Conservation (phyloP, 2,888 invertebrate genomes). For the Anoncus sp. region DNA sequence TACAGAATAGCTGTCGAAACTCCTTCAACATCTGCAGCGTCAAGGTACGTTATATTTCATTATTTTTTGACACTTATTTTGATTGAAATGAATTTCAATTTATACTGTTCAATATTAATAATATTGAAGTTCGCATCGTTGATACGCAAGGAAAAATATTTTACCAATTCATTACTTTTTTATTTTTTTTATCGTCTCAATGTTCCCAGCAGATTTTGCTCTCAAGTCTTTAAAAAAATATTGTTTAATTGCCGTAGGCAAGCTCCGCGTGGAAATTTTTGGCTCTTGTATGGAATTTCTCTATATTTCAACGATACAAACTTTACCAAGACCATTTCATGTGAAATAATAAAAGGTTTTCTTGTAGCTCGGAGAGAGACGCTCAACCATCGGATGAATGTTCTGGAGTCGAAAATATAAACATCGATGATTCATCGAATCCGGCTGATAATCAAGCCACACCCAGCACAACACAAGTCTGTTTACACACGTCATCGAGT, state of each 20-base stretch:
- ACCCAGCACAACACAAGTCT: slow-evolving; percentile 4
- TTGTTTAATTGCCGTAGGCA: neutral
- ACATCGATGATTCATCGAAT: slow-evolving; percentile 12
- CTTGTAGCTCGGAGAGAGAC: slow-evolving; percentile 24
- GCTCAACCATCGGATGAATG: slow-evolving; percentile 12
- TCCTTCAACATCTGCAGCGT: slow-evolving; percentile 41
- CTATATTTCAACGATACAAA: neutral
- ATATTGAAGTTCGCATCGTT: too few species aligned
- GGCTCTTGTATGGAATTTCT: neutral
- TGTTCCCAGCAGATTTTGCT: neutral
- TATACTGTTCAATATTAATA: slow-evolving; percentile 24
- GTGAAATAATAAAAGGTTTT: slow-evolving; percentile 16
- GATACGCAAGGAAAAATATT: neutral
- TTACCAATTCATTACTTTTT: neutral
- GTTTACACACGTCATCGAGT: neutral
- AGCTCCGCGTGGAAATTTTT: neutral
- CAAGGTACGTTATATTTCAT: slow-evolving; percentile 45
- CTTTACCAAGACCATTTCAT: neutral
- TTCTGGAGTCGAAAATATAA: slow-evolving; percentile 9
- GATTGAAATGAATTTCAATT: slow-evolving; percentile 17
- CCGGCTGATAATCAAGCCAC: too few species aligned
- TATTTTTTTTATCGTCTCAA: slow-evolving; percentile 1
- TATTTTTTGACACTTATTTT: slow-evolving; percentile 30
- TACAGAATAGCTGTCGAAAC: slow-evolving; percentile 32
- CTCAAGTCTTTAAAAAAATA: neutral